A percentile compares a stretch with the other conserved stretches of the same genome.
These are phyloP conservation scores for Chaetodon trifasciatus DNA, from an alignment of 2,797 vertebrate species.

Conservation along the genomic window DNA sequence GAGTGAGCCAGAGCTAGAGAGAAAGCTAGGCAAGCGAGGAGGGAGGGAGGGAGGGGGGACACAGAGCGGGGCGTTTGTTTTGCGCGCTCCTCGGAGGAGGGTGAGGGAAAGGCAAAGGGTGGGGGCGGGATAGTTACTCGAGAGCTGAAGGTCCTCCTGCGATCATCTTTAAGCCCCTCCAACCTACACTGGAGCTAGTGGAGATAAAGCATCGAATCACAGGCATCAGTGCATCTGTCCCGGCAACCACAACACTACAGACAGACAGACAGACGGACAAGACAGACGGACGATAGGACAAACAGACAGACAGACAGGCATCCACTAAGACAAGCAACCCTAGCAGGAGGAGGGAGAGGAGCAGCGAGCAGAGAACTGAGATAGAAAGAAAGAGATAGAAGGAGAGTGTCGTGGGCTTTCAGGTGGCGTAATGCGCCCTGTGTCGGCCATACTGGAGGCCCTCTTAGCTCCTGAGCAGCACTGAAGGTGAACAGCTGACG, in stretches of 20 bases:
- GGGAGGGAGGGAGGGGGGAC: constrained; percentile 1
- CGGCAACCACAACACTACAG: constrained; percentile 84
- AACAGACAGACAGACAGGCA: constrained; percentile 66
- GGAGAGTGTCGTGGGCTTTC: constrained; percentile 11
- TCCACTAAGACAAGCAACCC: constrained; percentile 73
- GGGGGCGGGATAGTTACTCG: constrained; percentile 98
- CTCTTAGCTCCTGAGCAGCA: neutral
- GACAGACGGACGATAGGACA: constrained; percentile 59
- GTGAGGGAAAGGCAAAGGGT: constrained; percentile 86
- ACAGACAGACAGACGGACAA: constrained; percentile 82
- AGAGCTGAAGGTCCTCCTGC: constrained; percentile 99
- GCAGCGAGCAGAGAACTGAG: constrained; percentile 48
- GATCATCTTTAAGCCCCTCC: constrained; percentile 99
- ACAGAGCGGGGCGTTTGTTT: constrained; percentile 77
- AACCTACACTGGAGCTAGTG: constrained; percentile 99
- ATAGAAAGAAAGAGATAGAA: constrained; percentile 7
- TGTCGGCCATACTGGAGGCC: constrained; percentile 25
- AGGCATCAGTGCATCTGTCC: constrained; percentile 88
- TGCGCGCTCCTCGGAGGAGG: constrained; percentile 82
- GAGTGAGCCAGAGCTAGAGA: constrained; percentile 46
- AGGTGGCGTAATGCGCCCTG: constrained; percentile 17
- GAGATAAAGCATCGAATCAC: constrained; percentile 94
- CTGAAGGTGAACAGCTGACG: neutral
- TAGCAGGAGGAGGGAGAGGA: constrained; percentile 52
- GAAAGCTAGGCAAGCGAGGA: constrained; percentile 62